Evolutionary conservation across 2,888 invertebrate species (phyloP).

Genomic region (Stictocephala bisonia): DNA sequence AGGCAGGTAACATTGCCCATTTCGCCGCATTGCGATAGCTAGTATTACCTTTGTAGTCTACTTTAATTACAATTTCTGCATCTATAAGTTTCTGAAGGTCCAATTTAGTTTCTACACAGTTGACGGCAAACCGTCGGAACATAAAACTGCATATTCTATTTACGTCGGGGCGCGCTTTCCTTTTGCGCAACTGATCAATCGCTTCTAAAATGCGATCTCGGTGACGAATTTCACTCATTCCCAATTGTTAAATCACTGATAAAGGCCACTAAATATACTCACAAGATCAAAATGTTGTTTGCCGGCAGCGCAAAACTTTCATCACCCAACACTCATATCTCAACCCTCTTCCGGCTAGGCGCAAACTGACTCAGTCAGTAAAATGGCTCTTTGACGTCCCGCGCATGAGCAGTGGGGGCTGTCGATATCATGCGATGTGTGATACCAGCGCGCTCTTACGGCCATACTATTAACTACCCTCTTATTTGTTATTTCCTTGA

Average conservation of each 20-base stretch:
- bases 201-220: conserved; percentile 83
- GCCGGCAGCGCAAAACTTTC: conserved; percentile 40
- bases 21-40: conserved; percentile 87
- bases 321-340: conserved; percentile 14
- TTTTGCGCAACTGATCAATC: conserved; percentile 83
- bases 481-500: background rate
- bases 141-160: conserved; percentile 86
- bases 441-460: conserved; percentile 35
- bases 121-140: conserved; percentile 78
- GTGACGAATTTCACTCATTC: conserved; percentile 73
- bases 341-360: conserved; percentile 32
- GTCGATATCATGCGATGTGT: conserved; percentile 43
- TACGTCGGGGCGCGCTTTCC: conserved; percentile 87
- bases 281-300: background rate
- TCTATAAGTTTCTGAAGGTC: conserved; percentile 81
- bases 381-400: conserved; percentile 35
- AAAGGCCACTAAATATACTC: conserved; percentile 6
- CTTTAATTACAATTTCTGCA: conserved; percentile 80
- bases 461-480: conserved; percentile 5
- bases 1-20: conserved; percentile 68
- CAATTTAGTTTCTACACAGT: conserved; percentile 75
- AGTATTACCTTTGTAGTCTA: conserved; percentile 87
- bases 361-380: conserved; percentile 45
- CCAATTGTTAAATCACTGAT: conserved; percentile 31
- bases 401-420: conserved; percentile 43